Conservation (phyloP, 2,888 invertebrate species). For the Phoenoteleia sp. region DNA sequence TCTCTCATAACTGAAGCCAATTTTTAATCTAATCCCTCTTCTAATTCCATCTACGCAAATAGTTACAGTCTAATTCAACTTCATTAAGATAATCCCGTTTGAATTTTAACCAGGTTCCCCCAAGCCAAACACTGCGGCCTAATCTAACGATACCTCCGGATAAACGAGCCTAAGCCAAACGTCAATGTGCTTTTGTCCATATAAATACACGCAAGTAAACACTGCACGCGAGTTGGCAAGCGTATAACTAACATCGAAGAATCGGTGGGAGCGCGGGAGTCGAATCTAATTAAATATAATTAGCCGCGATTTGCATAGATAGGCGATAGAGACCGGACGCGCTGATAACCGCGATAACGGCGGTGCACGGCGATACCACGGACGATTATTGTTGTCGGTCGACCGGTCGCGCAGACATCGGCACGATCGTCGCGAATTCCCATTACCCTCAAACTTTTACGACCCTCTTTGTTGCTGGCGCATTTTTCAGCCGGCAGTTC, state of each 20-base stretch:
- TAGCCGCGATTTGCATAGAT: slow-evolving; percentile 87
- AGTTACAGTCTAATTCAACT: slow-evolving; percentile 25
- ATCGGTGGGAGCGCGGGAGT: slow-evolving; percentile 84
- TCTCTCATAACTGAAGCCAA: too few species aligned
- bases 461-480: slow-evolving; percentile 33
- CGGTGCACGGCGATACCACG: slow-evolving; percentile 84
- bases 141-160: slow-evolving; percentile 33
- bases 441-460: slow-evolving; percentile 61
- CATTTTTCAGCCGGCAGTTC: slow-evolving; percentile 1
- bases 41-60: not conserved
- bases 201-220: slow-evolving; percentile 62
- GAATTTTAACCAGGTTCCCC: slow-evolving; percentile 3
- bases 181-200: slow-evolving; percentile 61
- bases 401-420: slow-evolving; percentile 80
- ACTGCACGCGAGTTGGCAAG: slow-evolving; percentile 63
- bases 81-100: slow-evolving; percentile 56
- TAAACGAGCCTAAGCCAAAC: slow-evolving; percentile 55
- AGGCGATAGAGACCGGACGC: slow-evolving; percentile 86
- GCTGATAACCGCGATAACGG: slow-evolving; percentile 85
- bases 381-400: slow-evolving; percentile 85
- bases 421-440: slow-evolving; percentile 81
- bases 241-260: slow-evolving; percentile 76
- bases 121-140: slow-evolving; percentile 12
- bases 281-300: slow-evolving; percentile 87
- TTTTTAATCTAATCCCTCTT: too few species aligned